These are phyloP conservation scores for Ciconia maguari DNA, from an alignment of 2,113 vertebrate genomes.

Conservation along the genomic window DNA sequence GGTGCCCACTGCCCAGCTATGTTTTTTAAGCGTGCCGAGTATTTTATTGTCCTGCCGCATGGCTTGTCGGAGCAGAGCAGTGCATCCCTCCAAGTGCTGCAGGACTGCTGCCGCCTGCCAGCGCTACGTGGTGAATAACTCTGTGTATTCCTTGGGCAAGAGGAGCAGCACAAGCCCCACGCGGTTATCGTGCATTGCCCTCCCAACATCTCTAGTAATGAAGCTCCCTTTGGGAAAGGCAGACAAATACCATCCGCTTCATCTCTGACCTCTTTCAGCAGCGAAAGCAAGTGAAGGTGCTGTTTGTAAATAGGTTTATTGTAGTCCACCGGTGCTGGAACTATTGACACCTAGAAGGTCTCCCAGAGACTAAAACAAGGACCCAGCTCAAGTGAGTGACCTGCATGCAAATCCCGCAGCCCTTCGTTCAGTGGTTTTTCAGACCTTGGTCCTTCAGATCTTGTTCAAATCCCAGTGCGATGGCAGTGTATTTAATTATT, in stretches of 20 bases:
- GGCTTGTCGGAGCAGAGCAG: neutral
- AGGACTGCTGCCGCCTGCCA: neutral
- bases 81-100: neutral
- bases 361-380: neutral
- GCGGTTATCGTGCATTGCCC: neutral
- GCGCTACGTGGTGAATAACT: neutral
- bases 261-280: neutral
- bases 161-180: rapidly evolving
- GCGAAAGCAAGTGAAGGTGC: neutral
- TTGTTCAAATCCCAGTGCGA: neutral
- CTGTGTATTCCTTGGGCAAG: neutral
- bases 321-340: neutral
- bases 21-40: neutral
- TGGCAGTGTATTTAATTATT: neutral
- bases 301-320: neutral
- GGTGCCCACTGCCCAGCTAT: neutral
- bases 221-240: neutral
- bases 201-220: neutral
- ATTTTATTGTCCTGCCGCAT: neutral
- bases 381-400: neutral
- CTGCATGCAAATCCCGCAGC: slow-evolving; percentile 4
- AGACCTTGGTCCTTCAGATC: neutral
- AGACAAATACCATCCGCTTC: rapidly evolving
- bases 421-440: neutral
- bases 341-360: neutral